A percentile compares a stretch with the other conserved stretches of the same genome.
Conservation (phyloP, 2,797 vertebrate genomes). For the Lerista edwardsae region DNA sequence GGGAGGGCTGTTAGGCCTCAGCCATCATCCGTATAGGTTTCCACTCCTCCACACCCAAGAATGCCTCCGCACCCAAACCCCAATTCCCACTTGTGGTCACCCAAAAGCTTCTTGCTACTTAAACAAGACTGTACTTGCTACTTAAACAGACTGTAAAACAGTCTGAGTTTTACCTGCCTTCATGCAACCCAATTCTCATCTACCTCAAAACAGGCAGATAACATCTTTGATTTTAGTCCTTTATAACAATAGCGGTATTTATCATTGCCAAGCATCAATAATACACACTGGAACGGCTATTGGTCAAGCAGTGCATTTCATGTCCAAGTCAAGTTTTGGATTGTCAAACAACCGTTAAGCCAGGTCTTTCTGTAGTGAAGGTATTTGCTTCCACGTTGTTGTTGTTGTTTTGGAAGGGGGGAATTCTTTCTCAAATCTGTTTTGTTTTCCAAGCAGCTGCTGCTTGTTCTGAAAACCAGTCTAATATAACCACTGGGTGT, state of each 20-base stretch:
- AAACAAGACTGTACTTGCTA: background rate
- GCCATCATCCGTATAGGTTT: background rate
- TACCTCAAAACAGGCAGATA: background rate
- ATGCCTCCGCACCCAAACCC: background rate
- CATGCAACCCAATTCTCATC: background rate
- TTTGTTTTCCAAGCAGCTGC: constrained; percentile 27
- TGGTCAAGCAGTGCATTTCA: background rate
- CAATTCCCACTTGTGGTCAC: background rate
- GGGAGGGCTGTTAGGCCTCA: background rate
- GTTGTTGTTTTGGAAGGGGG: constrained; percentile 22
- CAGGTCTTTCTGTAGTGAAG: constrained; percentile 31
- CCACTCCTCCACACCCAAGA: background rate
- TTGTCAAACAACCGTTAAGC: background rate
- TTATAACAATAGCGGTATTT: constrained; percentile 12
- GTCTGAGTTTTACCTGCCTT: background rate
- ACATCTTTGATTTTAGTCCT: background rate
- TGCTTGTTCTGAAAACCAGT: constrained; percentile 37
- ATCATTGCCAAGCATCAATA: background rate
- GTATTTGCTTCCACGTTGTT: background rate
- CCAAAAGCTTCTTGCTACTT: background rate
- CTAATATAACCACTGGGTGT: constrained; percentile 15
- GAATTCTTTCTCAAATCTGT: constrained; percentile 38
- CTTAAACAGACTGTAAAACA: background rate
- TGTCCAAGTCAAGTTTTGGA: background rate
- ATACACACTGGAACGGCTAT: background rate